Evolutionary conservation across 2,113 vertebrate genomes (phyloP), one percentile per base, ranked within the genome.

Genomic region (Empidonax alnorum): DNA sequence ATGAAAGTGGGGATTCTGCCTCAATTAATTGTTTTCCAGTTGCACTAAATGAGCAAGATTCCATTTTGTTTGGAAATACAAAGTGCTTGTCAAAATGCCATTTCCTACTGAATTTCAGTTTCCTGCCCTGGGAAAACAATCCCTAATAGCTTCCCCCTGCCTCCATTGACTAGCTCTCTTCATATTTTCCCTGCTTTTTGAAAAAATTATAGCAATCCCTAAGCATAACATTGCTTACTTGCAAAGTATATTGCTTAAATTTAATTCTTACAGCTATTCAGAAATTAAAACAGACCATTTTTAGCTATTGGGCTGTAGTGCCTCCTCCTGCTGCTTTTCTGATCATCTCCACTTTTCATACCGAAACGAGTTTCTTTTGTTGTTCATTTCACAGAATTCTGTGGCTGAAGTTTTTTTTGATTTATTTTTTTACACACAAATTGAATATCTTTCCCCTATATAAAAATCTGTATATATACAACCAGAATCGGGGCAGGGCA

Each of bases 71-170:
- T 78, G 55, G 73, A 84, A 93, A 95, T 84, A 95, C 52, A 90
- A 96, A 96, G 90, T 56, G 56, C 93, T 84, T 96, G 94, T 96
- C 95, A 95, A 95, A 96, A 96, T 95, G 93, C 87, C 93, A 84
- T 87, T 95, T 95, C 93, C 85, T 63, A 61, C 79, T 49, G 93
- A 96, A 90, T 96, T 94, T 86, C 88, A 84, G 85, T 84, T 90
- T 92, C 72, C 93, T 94, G 37, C 87, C 78, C 65, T 90, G 72
- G 53, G 41, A 96, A 96, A 95, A 93, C 79, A 95, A 66, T 59
- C 75, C 71, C 62, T 94, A 96, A 88, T 63, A 95, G 84, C 71
- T 81, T 92, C 31, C 41, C 35, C 50, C 55, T 4, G 1, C 46
- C 59, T 46, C 55, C 72, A 25, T 6, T 81, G 67, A 93, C 90